Evolutionary conservation across 2,888 invertebrate species (phyloP).

Genomic region (Flexamia atlantica): DNA sequence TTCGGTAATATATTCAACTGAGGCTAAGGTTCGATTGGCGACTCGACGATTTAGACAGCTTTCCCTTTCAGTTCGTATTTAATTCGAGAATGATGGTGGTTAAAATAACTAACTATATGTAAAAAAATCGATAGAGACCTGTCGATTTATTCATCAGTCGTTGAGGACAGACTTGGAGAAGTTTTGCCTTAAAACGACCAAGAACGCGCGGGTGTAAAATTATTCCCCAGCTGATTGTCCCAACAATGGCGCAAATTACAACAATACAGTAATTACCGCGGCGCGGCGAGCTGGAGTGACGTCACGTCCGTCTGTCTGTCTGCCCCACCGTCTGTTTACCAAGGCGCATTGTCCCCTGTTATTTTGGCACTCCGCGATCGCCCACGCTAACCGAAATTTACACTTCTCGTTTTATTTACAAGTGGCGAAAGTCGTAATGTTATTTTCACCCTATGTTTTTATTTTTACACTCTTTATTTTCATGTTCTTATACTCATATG

Average conservation of each 20-base stretch:
- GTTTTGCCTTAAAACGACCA: not conserved
- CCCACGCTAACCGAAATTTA: constrained; percentile 8
- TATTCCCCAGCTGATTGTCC: not conserved
- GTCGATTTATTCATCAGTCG: too few relatives aligned
- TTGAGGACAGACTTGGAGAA: too few relatives aligned
- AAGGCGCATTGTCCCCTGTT: constrained; percentile 5
- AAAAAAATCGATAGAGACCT: too few relatives aligned
- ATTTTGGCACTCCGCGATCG: not conserved
- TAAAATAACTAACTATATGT: too few relatives aligned
- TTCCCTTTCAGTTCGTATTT: too few relatives aligned
- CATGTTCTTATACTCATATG: too few relatives aligned
- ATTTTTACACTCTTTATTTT: too few relatives aligned
- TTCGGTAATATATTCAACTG: too few relatives aligned
- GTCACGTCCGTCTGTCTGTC: constrained; percentile 1
- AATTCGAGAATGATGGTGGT: too few relatives aligned
- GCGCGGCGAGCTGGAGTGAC: not conserved
- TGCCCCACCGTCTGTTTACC: not conserved
- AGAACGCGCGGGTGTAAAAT: not conserved
- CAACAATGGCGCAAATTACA: not conserved
- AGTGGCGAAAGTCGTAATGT: not conserved
- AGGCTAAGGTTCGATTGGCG: too few relatives aligned
- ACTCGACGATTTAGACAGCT: too few relatives aligned
- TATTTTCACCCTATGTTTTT: not conserved
- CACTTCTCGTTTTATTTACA: not conserved
- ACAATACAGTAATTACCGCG: not conserved